Evolutionary conservation across 1,140 invertebrate genomes (phyloP).

Genomic region (Andricus grossulariae): DNA sequence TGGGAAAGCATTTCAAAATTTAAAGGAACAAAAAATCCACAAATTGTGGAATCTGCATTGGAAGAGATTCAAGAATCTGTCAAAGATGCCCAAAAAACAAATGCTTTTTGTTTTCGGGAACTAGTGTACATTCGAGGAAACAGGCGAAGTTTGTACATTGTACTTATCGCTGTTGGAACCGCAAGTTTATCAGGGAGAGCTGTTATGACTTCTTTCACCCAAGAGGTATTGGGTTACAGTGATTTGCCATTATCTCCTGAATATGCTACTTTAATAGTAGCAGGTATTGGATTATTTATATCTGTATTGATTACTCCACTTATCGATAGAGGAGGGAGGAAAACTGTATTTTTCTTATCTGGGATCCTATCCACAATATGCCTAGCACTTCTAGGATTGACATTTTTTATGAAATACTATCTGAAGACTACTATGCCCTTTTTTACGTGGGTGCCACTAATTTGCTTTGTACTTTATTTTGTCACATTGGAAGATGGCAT

Average conservation of each 20-base stretch:
- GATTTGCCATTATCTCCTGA: slow-evolving; percentile 2
- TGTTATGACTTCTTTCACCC: neutral
- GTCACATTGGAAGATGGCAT: neutral
- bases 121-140: neutral
- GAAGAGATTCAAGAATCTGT: neutral
- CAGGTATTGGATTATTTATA: neutral
- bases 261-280: neutral
- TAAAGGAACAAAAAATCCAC: neutral
- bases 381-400: neutral
- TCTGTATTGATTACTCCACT: neutral
- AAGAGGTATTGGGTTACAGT: slow-evolving; percentile 1
- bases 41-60: neutral
- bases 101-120: neutral
- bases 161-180: neutral
- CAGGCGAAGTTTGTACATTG: neutral
- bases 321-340: neutral
- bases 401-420: neutral
- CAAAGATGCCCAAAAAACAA: neutral
- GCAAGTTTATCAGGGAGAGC: slow-evolving; percentile 5
- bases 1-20: neutral
- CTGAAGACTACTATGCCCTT: neutral
- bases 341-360: neutral
- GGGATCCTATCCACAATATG: neutral
- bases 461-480: neutral
- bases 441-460: neutral